Base-by-base conservation (phyloP, 2,888 invertebrate species). In the Elysia crispata region DNA sequence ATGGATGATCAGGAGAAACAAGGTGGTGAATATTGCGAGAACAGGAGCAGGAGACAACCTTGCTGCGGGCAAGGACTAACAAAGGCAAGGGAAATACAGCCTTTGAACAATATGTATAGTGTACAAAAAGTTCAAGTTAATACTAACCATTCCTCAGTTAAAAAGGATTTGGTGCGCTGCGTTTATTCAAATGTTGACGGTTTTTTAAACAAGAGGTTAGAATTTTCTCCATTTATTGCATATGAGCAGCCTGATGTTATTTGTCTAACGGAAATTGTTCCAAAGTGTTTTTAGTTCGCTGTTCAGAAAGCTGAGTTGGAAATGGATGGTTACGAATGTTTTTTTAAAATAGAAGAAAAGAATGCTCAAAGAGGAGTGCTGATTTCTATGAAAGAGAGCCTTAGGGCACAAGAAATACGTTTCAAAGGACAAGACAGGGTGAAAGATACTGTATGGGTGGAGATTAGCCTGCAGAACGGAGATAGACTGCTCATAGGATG, bases 401-500 rank as follows among this genome's bases (percentile, higher is more conserved):
- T 66, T 15, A 23, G 25, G 25, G 66, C 66, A 28, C 20, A n/a
- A 20, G 23, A n/a, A 5, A 66, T n/a, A 18, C 8, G 28, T 15
- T n/a, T 66, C 6, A 66, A 25, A 23, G 28, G 6, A 6, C 20
- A 23, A 66, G 3, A 18, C 5, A 3, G 5, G 25, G 66, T n/a
- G 1, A 30, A 74, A 13, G 50, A 54, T 18, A 0, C 74, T 1
- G 30, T 74, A 6, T 74, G 74, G 74, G 23, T 25, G 13, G 57
- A 57, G 31, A 49, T 72, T 20, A 15, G 25, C 11, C 1, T 49
- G 13, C 23, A 23, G 5, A 49, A 49, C 1, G 28, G 23, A 72
- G 1, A 74, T 30, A 57, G 30, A 54, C 30, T 74, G 20, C 30
- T 74, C 20, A 30, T 74, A 20, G 74, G 74, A 23, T 74, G 74